A percentile compares a stretch with the other conserved stretches of the same genome.
These are phyloP conservation scores for Amphipyra tragopoginis DNA, from an alignment of 2,888 invertebrate genomes.

Conservation along the genomic window DNA sequence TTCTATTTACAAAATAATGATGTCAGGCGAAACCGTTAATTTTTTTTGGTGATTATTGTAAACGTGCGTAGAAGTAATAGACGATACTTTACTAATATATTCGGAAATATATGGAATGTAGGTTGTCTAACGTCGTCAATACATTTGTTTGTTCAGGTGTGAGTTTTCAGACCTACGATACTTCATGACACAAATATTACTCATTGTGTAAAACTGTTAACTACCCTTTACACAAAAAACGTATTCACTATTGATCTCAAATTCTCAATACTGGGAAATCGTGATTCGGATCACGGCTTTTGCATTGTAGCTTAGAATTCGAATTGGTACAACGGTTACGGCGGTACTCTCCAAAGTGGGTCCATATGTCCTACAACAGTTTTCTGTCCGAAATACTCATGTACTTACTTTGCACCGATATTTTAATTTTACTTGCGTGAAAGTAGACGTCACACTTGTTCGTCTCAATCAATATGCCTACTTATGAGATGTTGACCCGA, in stretches of 20 bases:
- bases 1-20: conserved; percentile 50
- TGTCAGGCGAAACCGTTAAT: conserved; percentile 48
- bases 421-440: conserved; percentile 27
- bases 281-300: conserved; percentile 35
- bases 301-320: conserved; percentile 20
- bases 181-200: conserved; percentile 31
- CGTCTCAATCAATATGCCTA: conserved; percentile 27
- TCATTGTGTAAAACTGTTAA: conserved; percentile 44
- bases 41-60: conserved; percentile 37
- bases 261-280: conserved; percentile 24
- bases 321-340: conserved; percentile 3
- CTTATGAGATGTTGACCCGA: conserved; percentile 50
- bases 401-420: conserved; percentile 15
- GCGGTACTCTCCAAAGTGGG: conserved; percentile 20
- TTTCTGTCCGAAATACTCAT: conserved; percentile 25
- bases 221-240: conserved; percentile 17
- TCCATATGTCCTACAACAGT: conserved; percentile 16
- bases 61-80: conserved; percentile 7
- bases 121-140: conserved; percentile 16
- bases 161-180: conserved; percentile 33
- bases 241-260: conserved; percentile 15
- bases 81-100: conserved; percentile 11
- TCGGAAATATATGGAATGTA: conserved; percentile 16
- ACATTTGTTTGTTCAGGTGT: conserved; percentile 55
- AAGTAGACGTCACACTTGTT: conserved; percentile 44